These are phyloP conservation scores for Physella acuta DNA, from an alignment of 1,140 invertebrate genomes.

Conservation along the genomic window DNA sequence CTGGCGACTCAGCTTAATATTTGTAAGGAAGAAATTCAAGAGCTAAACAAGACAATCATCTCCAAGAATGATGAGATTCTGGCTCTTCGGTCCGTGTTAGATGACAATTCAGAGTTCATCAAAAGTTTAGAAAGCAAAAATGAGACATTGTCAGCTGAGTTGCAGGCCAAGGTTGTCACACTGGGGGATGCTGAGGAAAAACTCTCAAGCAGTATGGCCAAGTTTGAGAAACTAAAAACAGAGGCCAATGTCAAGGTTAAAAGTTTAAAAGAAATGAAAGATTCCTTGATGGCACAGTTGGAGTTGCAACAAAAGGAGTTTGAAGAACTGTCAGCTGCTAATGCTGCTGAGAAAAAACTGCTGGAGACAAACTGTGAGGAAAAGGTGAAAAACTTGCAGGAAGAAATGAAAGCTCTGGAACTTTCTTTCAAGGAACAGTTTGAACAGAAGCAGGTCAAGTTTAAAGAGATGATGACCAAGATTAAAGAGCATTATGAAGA, in stretches of 20 bases:
- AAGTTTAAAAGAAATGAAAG: conserved; percentile 37
- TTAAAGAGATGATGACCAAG: conserved; percentile 44
- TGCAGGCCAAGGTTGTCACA: conserved; percentile 22
- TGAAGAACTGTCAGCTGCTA: conserved; percentile 22
- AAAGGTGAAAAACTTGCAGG: conserved; percentile 17
- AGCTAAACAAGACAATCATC: conserved; percentile 29
- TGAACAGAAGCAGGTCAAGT: conserved; percentile 43
- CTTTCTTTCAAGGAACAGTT: conserved; percentile 45
- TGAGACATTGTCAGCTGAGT: conserved; percentile 25
- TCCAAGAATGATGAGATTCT: conserved; percentile 38
- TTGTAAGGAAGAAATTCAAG: conserved; percentile 20
- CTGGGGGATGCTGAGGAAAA: conserved; percentile 26
- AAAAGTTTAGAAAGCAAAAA: conserved; percentile 26
- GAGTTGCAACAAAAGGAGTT: conserved; percentile 25
- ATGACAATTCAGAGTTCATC: conserved; percentile 30
- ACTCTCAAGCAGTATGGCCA: conserved; percentile 34
- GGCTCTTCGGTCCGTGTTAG: conserved; percentile 32
- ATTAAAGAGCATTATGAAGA: conserved; percentile 51
- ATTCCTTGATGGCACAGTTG: conserved; percentile 30
- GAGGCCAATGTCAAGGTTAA: conserved; percentile 40
- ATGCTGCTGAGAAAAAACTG: conserved; percentile 27
- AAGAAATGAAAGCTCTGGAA: conserved; percentile 35
- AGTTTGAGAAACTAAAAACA: conserved; percentile 38
- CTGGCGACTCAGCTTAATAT: conserved; percentile 3
- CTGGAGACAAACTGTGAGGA: conserved; percentile 25